Evolutionary conservation across 2,113 vertebrate genomes (phyloP), one percentile per base, ranked within the genome.

Genomic region (Macaca fascicularis): DNA sequence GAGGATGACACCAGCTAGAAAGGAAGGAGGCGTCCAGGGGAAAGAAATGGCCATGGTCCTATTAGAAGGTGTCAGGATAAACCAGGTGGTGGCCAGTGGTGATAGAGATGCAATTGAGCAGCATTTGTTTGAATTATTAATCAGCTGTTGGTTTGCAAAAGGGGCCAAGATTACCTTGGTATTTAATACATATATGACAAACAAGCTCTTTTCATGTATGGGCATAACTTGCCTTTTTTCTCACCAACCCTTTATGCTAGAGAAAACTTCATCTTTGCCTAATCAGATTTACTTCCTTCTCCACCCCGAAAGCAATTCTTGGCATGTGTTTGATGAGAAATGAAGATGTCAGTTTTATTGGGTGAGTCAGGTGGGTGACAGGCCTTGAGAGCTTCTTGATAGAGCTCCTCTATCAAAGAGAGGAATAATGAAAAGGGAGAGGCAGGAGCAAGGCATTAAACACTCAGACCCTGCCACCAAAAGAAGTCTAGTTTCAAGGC

Each of bases 11-110:
- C 61, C 30, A 11, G 57, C 43, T 8, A 1, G 35, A 35, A 59
- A 23, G 20, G 27, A 17, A 3, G 38, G 43, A 9, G 20, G 50
- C 0, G 1, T 25, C 72, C 3, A 1, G n/a, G 57, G 38, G 38
- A 22, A 57, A 38, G 25, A 20, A 14, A 27, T 6, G 35, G 8
- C 23, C 1, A 0, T 23, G 20, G 43, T 48, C 64, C 52, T 27
- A 3, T 22, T 6, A 20, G 30, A 17, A 55, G 20, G 8, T 25
- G 48, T 40, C 79, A 70, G 72, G n/a, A 45, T 0, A 12, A 9
- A 8, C 40, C 48, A 75, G 57, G 11, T 32, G n/a, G 81, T 22
- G 43, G 78, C 52, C 43, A 40, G 61, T 8, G 27, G 43, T 23
- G 55, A 23, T 22, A 14, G 25, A 70, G 55, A 48, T 2, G 23